Base-by-base conservation (phyloP, 2,888 invertebrate species). In the Agrochola macilenta region DNA sequence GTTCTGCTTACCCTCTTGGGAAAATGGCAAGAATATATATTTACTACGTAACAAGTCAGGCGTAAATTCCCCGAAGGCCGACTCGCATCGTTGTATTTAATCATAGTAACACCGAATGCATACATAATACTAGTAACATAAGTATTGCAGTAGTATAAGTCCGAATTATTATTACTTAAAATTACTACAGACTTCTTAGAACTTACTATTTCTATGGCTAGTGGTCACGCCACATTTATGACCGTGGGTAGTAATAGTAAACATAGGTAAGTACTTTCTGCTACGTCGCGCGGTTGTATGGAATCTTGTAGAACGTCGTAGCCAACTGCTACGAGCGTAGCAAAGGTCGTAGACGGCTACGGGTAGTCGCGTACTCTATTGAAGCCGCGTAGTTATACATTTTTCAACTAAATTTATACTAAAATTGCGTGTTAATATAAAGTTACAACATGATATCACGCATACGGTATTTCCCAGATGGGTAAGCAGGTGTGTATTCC, bases 261-360 rank as follows among this genome's bases (percentile, higher is more conserved):
- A 58, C 26, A 39, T 11, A 49, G 12, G 52, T 46, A 54, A n/a
- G n/a, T 35, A 63, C 14, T 68, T 23, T 26, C 12, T 26, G 12
- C 43, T 70, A 58, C 52, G 49, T 23, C 49, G 49, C 57, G 49
- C 69, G 3, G 23, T 81, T 66, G 46, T 74, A 71, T 23, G 69
- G 85, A 39, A 74, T 82, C 75, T 60, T 70, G 60, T 74, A 75
- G 58, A 52, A 57, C 23, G 30, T 26, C 65, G 78, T 83, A 83
- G 79, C 78, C 5, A 46, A 8, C 9, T 5, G 66, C 75, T 84
- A 84, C 86, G 78, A 64, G 7, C 75, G 84, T 84, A 84, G 86
- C 60, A 72, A 65, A 69, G 58, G 39, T 63, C 78, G 72, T 84
- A 86, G 78, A 70, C 61, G 12, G 26, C 61, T 66, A 77, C 68